Percentiles rank a stretch among this genome's conserved stretches.
phyloP scores from a whole-genome alignment of 2,113 vertebrate species.

The Pyrgilauda ruficollis region DNA sequence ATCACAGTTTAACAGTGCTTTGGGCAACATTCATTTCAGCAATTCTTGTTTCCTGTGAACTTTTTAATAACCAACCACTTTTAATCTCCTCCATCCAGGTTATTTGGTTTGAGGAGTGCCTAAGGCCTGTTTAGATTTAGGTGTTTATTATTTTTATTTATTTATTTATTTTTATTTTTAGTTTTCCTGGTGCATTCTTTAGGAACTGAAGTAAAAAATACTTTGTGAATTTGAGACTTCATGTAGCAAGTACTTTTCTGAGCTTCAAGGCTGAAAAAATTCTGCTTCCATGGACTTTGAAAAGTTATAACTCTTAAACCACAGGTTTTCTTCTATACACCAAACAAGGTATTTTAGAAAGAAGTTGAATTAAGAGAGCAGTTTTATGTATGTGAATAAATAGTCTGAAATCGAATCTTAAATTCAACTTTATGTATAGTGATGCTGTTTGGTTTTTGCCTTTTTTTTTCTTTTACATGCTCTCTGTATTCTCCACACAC shows the following conservation, averaged over 20 bases:
- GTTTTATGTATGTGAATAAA: neutral
- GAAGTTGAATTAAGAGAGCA: neutral
- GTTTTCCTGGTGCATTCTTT: neutral
- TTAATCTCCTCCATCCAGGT: slow-evolving; percentile 3
- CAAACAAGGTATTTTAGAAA: neutral
- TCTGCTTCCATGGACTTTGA: neutral
- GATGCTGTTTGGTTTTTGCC: neutral
- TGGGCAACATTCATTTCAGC: slow-evolving; percentile 32
- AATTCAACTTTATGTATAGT: neutral
- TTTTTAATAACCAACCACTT: slow-evolving; percentile 26
- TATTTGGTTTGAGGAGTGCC: slow-evolving; percentile 8
- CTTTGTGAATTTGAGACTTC: neutral
- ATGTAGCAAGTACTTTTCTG: neutral
- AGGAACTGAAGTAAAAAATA: neutral
- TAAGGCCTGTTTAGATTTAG: too few relatives aligned
- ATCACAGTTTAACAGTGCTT: slow-evolving; percentile 16
- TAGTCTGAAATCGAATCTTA: neutral
- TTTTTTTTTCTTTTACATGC: neutral
- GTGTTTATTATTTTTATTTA: too few relatives aligned
- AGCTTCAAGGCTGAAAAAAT: neutral
- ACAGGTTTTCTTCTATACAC: neutral
- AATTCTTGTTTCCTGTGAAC: slow-evolving; percentile 31
- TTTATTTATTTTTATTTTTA: neutral
- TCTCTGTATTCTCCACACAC: neutral
- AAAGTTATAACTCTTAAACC: neutral